Base-by-base conservation (phyloP, 2,797 vertebrate genomes). In the Onychomys torridus region DNA sequence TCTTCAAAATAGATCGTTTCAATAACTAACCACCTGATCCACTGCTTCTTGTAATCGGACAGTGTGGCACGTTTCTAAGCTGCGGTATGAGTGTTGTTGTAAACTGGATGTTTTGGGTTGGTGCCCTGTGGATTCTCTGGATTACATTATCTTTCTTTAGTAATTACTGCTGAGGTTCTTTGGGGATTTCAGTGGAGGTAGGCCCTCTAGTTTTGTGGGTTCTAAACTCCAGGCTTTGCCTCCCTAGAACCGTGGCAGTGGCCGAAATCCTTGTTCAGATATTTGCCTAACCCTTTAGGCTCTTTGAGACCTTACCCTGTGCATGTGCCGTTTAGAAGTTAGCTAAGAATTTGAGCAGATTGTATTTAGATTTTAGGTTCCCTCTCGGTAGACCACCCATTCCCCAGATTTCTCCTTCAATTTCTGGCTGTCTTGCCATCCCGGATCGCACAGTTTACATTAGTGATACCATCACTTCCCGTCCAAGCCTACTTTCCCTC, bases 21-120 rank as follows among this genome's bases (percentile, higher is more conserved):
- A 92, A 25, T 52, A 96, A 55, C 46, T 67, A 90, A 40, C 34
- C 23, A 27, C 46, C 43, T 43, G 59, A 79, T 11, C 17, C 85
- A 29, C 81, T 21, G 49, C 1, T 29, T 63, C 59, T 27, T 79
- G 8, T 10, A 93, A 52, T 52, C 12, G 34, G 43, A n/a, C 63
- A 75, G 13, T 9, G 5, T 40, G 59, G 90, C n/a, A 52, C 6
- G 11, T 86, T 96, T 95, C 75, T 91, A 76, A 96, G n/a, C 75
- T 12, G 29, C 49, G 40, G 11, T 85, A 40, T 73, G 52, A 34
- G 37, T 85, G 71, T 71, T 40, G 4, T n/a, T 91, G 46, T 52
- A 40, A 32, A 32, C 52, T 81, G 27, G 40, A 93, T 46, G 14
- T 23, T 85, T 88, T 37, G 6, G 75, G 17, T 43, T 76, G 49